phyloP scores from a whole-genome alignment of 1,140 invertebrate species.

The Grapholita molesta region DNA sequence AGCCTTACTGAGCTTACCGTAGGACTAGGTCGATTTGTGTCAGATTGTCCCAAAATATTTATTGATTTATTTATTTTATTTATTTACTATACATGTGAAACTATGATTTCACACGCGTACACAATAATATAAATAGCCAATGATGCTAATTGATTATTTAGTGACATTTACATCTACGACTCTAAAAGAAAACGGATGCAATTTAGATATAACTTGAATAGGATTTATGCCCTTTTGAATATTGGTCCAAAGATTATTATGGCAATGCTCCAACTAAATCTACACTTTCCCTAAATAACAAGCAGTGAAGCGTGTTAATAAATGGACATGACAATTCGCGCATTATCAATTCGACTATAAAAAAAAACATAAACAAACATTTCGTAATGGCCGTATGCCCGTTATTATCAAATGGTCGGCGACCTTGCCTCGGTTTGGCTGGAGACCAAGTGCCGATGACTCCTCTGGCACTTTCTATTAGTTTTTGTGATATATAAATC shows the following conservation, averaged over 20 bases:
- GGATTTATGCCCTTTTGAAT: too few species aligned
- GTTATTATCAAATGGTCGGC: slow-evolving; percentile 54
- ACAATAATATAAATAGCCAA: background rate
- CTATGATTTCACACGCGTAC: background rate
- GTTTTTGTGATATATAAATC: slow-evolving; percentile 31
- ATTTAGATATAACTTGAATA: too few species aligned
- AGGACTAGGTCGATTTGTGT: too few species aligned
- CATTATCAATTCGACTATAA: slow-evolving; percentile 27
- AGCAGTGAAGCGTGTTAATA: background rate
- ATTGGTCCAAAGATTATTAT: too few species aligned
- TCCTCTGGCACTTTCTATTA: slow-evolving; percentile 54
- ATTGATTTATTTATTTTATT: too few species aligned
- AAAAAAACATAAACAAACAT: slow-evolving; percentile 68
- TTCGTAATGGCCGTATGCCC: slow-evolving; percentile 48
- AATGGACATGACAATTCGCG: background rate
- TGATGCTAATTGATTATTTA: slow-evolving; percentile 7
- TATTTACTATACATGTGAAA: background rate
- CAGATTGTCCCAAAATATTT: too few species aligned
- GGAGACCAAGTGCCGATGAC: slow-evolving; percentile 60
- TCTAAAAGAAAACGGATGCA: too few species aligned
- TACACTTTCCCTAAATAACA: background rate
- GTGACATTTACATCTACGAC: background rate
- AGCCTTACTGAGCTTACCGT: too few species aligned
- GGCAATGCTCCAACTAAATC: background rate
- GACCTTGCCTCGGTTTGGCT: slow-evolving; percentile 67